These are phyloP conservation scores for Tachina fera DNA, from an alignment of 2,888 invertebrate species.

Conservation along the genomic window DNA sequence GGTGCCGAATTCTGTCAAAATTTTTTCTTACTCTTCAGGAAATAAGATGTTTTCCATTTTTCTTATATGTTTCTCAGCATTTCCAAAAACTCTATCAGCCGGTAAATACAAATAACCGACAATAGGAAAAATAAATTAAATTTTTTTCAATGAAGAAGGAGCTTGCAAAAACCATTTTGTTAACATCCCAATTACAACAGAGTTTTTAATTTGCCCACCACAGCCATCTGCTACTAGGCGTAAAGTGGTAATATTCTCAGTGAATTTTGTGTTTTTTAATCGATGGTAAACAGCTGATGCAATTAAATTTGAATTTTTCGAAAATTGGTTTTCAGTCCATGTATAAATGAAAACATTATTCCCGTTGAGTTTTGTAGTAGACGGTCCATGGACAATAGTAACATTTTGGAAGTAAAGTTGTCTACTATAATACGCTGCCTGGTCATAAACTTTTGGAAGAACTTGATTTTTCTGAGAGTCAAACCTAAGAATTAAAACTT, in stretches of 20 bases:
- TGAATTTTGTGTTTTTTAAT: slow-evolving; percentile 3
- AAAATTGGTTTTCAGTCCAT: slow-evolving; percentile 28
- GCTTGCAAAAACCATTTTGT: slow-evolving; percentile 18
- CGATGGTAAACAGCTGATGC: slow-evolving; percentile 27
- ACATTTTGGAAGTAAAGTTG: slow-evolving; percentile 31
- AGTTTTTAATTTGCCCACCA: slow-evolving; percentile 12
- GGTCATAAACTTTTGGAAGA: slow-evolving; percentile 8
- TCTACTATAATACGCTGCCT: slow-evolving; percentile 12
- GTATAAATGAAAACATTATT: slow-evolving; percentile 25
- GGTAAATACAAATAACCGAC: slow-evolving; percentile 7
- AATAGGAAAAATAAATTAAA: slow-evolving; percentile 4
- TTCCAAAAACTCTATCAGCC: slow-evolving; percentile 19
- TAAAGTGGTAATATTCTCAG: slow-evolving; percentile 20
- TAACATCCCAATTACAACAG: slow-evolving; percentile 3
- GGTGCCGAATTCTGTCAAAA: slow-evolving; percentile 3
- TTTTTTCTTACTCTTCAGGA: slow-evolving; percentile 16
- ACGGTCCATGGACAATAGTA: slow-evolving; percentile 7
- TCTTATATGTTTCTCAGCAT: slow-evolving; percentile 24
- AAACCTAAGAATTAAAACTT: slow-evolving; percentile 21
- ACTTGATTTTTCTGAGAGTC: slow-evolving; percentile 18
- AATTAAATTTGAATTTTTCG: slow-evolving; percentile 29
- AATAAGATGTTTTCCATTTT: slow-evolving; percentile 18
- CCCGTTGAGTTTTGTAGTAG: slow-evolving; percentile 17
- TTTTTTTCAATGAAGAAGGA: slow-evolving; percentile 17
- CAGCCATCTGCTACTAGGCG: slow-evolving; percentile 17